Percentiles rank a stretch among this genome's conserved stretches.
Conservation (phyloP, 2,797 vertebrate genomes). For the Sebastes ruberrimus region DNA sequence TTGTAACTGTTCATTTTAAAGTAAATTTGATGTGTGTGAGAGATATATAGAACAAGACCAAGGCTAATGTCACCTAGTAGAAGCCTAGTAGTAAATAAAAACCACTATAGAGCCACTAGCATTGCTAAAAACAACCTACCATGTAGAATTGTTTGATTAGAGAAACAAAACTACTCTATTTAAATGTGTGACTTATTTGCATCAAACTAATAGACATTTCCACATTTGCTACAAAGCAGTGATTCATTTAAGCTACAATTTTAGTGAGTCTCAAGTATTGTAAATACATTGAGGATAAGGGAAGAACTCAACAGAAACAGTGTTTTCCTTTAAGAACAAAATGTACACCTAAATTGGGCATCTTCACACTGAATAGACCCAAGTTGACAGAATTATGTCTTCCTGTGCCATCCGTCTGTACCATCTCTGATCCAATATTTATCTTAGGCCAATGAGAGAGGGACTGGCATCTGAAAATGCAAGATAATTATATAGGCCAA, state of each 20-base stretch:
- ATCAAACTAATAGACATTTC: not conserved
- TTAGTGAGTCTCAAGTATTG: not conserved
- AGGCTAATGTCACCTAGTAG: no score
- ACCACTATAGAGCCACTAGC: not conserved
- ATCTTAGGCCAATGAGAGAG: slow-evolving; percentile 73
- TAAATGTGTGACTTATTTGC: not conserved
- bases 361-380: slow-evolving; percentile 70
- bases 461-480: slow-evolving; percentile 81
- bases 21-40: no score
- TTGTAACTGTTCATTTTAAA: no score
- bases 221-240: not conserved
- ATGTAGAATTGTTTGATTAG: not conserved
- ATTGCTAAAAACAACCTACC: not conserved
- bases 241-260: not conserved
- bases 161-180: not conserved
- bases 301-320: slow-evolving; percentile 27
- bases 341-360: slow-evolving; percentile 72
- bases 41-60: no score
- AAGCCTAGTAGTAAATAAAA: no score
- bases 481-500: slow-evolving; percentile 85
- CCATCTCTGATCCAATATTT: slow-evolving; percentile 76
- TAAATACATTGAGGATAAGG: slow-evolving; percentile 18
- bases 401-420: slow-evolving; percentile 75
- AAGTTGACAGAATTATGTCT: slow-evolving; percentile 80
- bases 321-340: slow-evolving; percentile 68